Evolutionary conservation across 1,140 invertebrate species (phyloP), one percentile per base, ranked within the genome.

Genomic region (Ceratina calcarata): DNA sequence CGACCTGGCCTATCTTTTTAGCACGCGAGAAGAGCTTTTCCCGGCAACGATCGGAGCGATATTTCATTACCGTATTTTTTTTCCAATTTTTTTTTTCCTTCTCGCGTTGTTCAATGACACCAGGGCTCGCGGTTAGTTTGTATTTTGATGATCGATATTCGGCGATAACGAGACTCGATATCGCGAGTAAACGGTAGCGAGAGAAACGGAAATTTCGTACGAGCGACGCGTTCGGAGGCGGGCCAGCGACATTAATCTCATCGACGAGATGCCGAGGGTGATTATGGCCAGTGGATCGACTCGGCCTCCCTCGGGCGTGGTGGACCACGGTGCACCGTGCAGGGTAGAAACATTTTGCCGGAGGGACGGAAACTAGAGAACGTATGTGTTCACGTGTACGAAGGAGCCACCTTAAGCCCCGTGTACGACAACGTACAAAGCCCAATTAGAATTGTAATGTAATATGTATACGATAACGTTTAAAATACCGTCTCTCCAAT

Each of bases 241-340:
- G 79, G 27, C 74, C 73, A 4, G 16, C 16, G 70, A 85, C 89
- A 89, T 90, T 91, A 91, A 91, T 91, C 88, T 89, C 85, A 90
- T 90, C 86, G 88, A 83, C 82, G 85, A 78, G 83, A 86, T 85
- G 88, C 87, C 87, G 84, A 88, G 81, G 85, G 85, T 89, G 87
- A 89, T 90, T 88, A 89, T 86, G 83, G 80, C 68, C 78, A 80
- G 84, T 82, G 82, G 78, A 83, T 69, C 84, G 78, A 81, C 84
- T 84, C 82, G 81, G 83, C 84, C 82, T 80, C 78, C 66, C 75
- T 61, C 16, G 67, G 58, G 81, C 68, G 60, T 24, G 69, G 64
- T 65, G 75, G 75, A 45, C 72, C 62, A 45, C 74, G 55, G 69
- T 60, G 66, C 37, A 55, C 68, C 68, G n/a, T 57, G 22, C 49